Conservation (phyloP, 1,140 invertebrate species). For the Proctacanthus coquilletti region DNA sequence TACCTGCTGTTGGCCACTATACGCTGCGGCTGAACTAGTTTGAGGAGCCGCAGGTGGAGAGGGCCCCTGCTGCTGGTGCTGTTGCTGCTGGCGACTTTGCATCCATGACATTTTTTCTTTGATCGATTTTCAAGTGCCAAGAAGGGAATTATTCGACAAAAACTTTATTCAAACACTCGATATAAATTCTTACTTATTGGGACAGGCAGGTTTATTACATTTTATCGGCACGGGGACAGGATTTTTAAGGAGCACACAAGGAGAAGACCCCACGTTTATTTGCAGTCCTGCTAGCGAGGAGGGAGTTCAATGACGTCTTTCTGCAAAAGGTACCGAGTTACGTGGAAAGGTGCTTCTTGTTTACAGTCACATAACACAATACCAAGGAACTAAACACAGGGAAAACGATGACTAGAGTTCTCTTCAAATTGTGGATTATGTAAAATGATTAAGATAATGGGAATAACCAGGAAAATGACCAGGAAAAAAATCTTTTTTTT, state of each 20-base stretch:
- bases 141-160: too few species aligned
- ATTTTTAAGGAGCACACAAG: not conserved
- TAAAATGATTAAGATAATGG: not conserved
- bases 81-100: not conserved
- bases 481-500: not conserved
- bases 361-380: too few species aligned
- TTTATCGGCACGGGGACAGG: too few species aligned
- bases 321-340: too few species aligned
- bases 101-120: constrained; percentile 1
- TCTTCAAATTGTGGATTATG: not conserved
- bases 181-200: not conserved
- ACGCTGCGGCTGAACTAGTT: not conserved
- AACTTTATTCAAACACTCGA: not conserved
- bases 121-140: constrained; percentile 1
- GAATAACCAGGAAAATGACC: not conserved
- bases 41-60: not conserved
- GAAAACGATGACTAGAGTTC: not conserved
- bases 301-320: not conserved
- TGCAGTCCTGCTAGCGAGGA: not conserved
- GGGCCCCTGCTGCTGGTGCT: not conserved
- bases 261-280: not conserved
- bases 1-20: not conserved
- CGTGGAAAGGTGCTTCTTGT: too few species aligned
- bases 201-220: not conserved
- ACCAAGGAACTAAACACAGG: not conserved